phyloP scores from a whole-genome alignment of 1,140 invertebrate species.

The Cecropterus lyciades region DNA sequence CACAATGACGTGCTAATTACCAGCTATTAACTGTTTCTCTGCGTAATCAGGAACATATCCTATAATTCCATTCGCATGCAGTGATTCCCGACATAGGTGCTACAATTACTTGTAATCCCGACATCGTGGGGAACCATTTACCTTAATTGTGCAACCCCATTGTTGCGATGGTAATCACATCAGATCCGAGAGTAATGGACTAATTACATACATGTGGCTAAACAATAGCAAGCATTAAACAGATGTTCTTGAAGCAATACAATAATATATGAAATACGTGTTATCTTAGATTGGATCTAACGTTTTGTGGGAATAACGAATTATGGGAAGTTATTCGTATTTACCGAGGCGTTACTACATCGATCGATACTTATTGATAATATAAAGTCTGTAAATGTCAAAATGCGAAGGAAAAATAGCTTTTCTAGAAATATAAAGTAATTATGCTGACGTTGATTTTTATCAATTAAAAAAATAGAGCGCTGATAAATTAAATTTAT shows the following conservation, averaged over 20 bases:
- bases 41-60: slow-evolving; percentile 5
- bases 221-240: not conserved
- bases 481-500: no score
- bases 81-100: slow-evolving; percentile 6
- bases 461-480: no score
- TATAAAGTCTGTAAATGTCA: no score
- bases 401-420: no score
- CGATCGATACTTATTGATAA: no score
- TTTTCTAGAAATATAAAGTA: no score
- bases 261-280: not conserved
- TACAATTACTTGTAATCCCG: slow-evolving; percentile 19
- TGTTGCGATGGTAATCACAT: slow-evolving; percentile 25
- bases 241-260: slow-evolving; percentile 2
- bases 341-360: no score
- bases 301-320: slow-evolving; percentile 1
- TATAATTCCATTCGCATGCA: slow-evolving; percentile 3
- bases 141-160: slow-evolving; percentile 25
- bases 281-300: not conserved
- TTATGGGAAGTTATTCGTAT: no score
- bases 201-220: slow-evolving; percentile 19
- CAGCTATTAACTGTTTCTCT: not conserved
- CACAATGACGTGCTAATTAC: not conserved
- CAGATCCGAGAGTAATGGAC: slow-evolving; percentile 13
- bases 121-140: slow-evolving; percentile 18
- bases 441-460: no score